A percentile compares a stretch with the other conserved stretches of the same genome.
These are phyloP conservation scores for Lobophora halterata DNA, from an alignment of 2,888 invertebrate species.

Conservation along the genomic window DNA sequence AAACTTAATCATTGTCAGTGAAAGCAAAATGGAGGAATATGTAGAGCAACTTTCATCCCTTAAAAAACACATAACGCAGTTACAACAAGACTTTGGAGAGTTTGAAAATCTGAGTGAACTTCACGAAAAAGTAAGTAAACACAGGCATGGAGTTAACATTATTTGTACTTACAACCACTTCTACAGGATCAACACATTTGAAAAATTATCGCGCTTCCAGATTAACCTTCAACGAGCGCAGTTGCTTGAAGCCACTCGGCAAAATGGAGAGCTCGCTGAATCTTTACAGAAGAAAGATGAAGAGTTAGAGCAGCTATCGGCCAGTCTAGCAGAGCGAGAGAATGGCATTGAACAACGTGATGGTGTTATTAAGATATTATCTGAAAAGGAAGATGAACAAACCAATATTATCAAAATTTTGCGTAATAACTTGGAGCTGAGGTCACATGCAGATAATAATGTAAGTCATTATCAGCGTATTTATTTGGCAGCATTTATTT, in stretches of 20 bases:
- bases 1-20: conserved; percentile 43
- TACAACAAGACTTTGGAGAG: conserved; percentile 60
- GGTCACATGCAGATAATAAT: conserved; percentile 51
- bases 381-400: conserved; percentile 64
- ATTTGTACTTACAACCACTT: background rate
- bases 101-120: conserved; percentile 57
- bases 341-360: conserved; percentile 49
- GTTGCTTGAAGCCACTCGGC: conserved; percentile 44
- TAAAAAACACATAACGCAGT: conserved; percentile 51
- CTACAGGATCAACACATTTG: background rate
- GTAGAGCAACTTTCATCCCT: conserved; percentile 54
- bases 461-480: too few species aligned
- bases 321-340: conserved; percentile 44
- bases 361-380: conserved; percentile 50
- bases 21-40: conserved; percentile 57
- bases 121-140: conserved; percentile 49
- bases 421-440: conserved; percentile 56
- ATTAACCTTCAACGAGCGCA: conserved; percentile 53
- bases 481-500: too few species aligned
- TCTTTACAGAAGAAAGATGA: conserved; percentile 51
- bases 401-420: conserved; percentile 58
- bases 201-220: conserved; percentile 35
- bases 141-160: background rate
- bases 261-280: conserved; percentile 51
- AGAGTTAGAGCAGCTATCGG: conserved; percentile 43